phyloP scores from a whole-genome alignment of 2,888 invertebrate genomes.

The Agonopterix subpropinquella region DNA sequence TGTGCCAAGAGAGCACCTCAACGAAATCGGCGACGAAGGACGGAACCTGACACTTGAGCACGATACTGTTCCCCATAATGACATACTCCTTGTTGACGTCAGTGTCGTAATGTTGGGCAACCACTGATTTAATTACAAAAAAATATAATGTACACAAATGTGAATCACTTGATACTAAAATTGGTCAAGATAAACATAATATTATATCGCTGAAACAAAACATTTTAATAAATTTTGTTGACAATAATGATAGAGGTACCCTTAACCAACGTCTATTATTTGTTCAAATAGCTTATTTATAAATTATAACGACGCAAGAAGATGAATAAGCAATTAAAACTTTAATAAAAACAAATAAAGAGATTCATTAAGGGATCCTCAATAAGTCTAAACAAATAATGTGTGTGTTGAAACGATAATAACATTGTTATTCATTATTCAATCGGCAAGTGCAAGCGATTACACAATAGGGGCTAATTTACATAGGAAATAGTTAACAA shows the following conservation, averaged over 20 bases:
- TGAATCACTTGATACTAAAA: not conserved
- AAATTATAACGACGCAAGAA: too few relatives aligned
- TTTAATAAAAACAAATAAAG: too few relatives aligned
- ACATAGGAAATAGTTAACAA: conserved; percentile 4
- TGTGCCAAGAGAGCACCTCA: conserved; percentile 87
- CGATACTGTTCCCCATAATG: conserved; percentile 87
- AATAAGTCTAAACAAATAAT: too few relatives aligned
- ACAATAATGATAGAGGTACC: too few relatives aligned
- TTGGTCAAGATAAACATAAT: not conserved
- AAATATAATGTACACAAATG: not conserved
- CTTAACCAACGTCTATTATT: too few relatives aligned
- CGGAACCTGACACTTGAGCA: conserved; percentile 88
- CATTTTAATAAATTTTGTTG: not conserved
- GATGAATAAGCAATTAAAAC: too few relatives aligned
- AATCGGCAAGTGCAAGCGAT: conserved; percentile 5
- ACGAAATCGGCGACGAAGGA: conserved; percentile 93
- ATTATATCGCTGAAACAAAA: not conserved
- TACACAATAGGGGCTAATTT: conserved; percentile 9
- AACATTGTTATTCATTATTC: conserved; percentile 4
- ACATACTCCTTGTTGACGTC: conserved; percentile 91
- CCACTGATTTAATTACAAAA: conserved; percentile 72
- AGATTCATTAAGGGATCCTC: too few relatives aligned
- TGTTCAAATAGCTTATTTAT: too few relatives aligned
- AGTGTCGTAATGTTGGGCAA: conserved; percentile 87
- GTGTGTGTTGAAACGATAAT: too few relatives aligned